Evolutionary conservation across 1,140 invertebrate species (phyloP).

Genomic region (Galendromus occidentalis): DNA sequence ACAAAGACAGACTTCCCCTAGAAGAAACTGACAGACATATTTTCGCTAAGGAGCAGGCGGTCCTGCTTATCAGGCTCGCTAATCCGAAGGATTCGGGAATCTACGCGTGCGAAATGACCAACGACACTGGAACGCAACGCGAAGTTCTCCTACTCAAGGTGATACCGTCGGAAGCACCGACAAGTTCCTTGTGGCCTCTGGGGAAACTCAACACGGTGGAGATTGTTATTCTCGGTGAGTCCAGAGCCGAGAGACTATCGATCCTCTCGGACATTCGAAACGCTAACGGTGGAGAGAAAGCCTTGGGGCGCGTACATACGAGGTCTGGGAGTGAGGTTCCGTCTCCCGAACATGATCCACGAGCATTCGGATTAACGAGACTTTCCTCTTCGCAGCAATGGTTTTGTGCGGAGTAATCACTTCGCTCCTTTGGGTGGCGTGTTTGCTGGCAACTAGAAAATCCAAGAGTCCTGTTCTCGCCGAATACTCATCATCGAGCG

Average conservation of each 20-base stretch:
- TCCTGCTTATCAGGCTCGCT: slow-evolving; percentile 64
- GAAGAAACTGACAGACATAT: slow-evolving; percentile 47
- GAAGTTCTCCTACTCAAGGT: slow-evolving; percentile 33
- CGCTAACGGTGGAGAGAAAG: too few relatives aligned
- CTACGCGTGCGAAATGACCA: slow-evolving; percentile 72
- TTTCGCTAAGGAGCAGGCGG: slow-evolving; percentile 60
- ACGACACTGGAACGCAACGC: slow-evolving; percentile 33
- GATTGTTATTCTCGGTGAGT: slow-evolving; percentile 5
- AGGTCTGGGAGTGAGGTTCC: too few relatives aligned
- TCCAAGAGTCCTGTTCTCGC: slow-evolving; percentile 21
- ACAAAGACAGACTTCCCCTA: slow-evolving; percentile 55
- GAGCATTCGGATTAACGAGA: neutral
- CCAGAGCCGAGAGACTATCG: too few relatives aligned
- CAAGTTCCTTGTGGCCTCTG: neutral
- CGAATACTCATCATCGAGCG: neutral
- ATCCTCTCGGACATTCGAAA: too few relatives aligned
- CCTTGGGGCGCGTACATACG: too few relatives aligned
- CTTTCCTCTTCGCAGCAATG: slow-evolving; percentile 38
- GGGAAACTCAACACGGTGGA: neutral
- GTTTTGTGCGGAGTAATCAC: slow-evolving; percentile 71
- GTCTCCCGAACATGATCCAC: too few relatives aligned
- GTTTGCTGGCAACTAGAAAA: slow-evolving; percentile 65
- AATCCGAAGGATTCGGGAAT: slow-evolving; percentile 50
- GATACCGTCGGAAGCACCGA: slow-evolving; percentile 26
- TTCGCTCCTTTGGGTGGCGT: slow-evolving; percentile 71